Evolutionary conservation across 2,797 vertebrate genomes (phyloP).

Genomic region (Rhyacichthys aspro): DNA sequence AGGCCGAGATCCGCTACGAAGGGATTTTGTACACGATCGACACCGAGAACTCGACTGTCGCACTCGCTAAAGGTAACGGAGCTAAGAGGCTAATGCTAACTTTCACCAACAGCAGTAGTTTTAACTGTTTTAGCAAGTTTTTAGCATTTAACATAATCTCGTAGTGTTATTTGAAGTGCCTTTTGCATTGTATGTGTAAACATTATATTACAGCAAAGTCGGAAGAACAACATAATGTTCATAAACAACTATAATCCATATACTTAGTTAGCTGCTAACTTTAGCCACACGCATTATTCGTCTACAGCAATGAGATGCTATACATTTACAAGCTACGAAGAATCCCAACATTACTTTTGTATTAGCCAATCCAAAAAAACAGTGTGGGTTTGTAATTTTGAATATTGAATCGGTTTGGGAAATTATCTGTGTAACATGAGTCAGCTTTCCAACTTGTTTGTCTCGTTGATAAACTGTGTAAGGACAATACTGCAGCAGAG

Average conservation of each 20-base stretch:
- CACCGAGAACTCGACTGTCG: slow-evolving; percentile 94
- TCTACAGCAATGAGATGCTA: background rate
- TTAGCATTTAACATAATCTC: too few relatives aligned
- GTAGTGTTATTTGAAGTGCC: fast-evolving
- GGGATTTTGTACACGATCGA: slow-evolving; percentile 92
- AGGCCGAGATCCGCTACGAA: slow-evolving; percentile 92
- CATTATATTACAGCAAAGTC: too few relatives aligned
- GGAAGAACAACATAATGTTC: too few relatives aligned
- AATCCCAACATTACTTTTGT: too few relatives aligned
- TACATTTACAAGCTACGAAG: too few relatives aligned
- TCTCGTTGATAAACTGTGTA: background rate
- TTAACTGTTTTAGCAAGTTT: background rate
- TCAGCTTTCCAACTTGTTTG: slow-evolving; percentile 11
- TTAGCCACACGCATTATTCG: slow-evolving; percentile 9
- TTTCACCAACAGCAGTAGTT: background rate
- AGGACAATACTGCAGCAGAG: background rate
- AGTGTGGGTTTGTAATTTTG: too few relatives aligned
- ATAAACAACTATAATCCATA: background rate
- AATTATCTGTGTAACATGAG: slow-evolving; percentile 9
- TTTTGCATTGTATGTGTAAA: background rate
- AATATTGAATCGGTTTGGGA: too few relatives aligned
- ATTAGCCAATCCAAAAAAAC: too few relatives aligned
- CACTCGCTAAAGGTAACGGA: slow-evolving; percentile 89
- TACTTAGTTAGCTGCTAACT: slow-evolving; percentile 6
- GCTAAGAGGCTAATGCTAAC: slow-evolving; percentile 20